Evolutionary conservation across 2,888 invertebrate genomes (phyloP).

Genomic region (Andrena hattorfiana): DNA sequence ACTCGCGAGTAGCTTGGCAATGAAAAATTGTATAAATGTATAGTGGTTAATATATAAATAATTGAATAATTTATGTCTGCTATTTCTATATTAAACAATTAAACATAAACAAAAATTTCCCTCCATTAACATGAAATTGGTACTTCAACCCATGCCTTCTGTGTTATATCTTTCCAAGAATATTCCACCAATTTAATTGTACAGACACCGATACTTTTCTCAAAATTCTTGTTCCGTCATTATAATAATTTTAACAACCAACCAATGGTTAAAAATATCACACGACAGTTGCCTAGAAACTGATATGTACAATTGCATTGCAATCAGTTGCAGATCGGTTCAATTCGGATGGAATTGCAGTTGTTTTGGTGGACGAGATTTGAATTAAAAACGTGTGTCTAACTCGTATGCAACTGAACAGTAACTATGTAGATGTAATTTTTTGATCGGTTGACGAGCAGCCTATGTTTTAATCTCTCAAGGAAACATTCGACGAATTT

Average conservation of each 20-base stretch:
- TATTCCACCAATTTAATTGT: neutral
- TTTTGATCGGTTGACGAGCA: neutral
- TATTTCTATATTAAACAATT: too few relatives aligned
- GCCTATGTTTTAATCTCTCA: too few relatives aligned
- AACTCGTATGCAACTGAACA: neutral
- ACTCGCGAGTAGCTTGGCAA: neutral
- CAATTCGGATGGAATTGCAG: neutral
- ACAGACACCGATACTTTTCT: neutral
- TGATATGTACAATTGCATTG: neutral
- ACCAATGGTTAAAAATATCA: neutral
- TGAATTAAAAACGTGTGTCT: neutral
- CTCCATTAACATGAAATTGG: too few relatives aligned
- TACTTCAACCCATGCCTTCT: neutral
- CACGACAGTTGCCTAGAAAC: neutral
- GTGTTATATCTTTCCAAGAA: neutral
- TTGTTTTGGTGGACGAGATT: neutral
- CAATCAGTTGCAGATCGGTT: neutral
- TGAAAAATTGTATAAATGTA: neutral
- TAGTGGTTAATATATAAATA: neutral
- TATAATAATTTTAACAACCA: neutral
- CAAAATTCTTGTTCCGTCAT: neutral
- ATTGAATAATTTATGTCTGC: neutral
- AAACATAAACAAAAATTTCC: too few relatives aligned
- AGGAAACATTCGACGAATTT: too few relatives aligned
- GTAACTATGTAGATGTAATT: neutral